Evolutionary conservation across 2,888 invertebrate species (phyloP).

Genomic region (Hofmannophila pseudospretella): DNA sequence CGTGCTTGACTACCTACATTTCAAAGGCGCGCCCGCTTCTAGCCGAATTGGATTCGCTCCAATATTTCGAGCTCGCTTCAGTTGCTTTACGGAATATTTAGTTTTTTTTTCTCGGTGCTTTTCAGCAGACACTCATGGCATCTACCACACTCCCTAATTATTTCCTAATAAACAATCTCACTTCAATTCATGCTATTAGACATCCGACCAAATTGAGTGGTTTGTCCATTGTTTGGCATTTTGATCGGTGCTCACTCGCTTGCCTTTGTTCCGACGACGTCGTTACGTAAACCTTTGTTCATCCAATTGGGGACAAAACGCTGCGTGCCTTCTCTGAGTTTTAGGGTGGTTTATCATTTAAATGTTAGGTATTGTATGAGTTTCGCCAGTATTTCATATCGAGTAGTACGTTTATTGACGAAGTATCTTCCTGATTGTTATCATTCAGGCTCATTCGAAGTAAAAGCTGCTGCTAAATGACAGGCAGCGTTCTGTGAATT

Average conservation of each 20-base stretch:
- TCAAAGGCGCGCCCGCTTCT: too few species aligned
- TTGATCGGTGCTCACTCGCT: slow-evolving; percentile 4
- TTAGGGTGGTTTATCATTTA: slow-evolving; percentile 15
- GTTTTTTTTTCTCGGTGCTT: too few species aligned
- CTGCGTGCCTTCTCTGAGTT: slow-evolving; percentile 14
- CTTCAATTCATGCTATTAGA: too few species aligned
- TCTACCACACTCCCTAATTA: too few species aligned
- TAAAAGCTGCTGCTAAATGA: background rate
- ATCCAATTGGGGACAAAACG: slow-evolving; percentile 14
- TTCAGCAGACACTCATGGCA: too few species aligned
- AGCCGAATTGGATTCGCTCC: too few species aligned
- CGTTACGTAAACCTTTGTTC: slow-evolving; percentile 19
- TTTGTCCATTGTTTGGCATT: slow-evolving; percentile 9
- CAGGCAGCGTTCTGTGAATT: too few species aligned
- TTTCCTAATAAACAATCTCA: too few species aligned
- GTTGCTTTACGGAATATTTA: too few species aligned
- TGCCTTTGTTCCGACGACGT: slow-evolving; percentile 13
- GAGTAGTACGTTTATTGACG: slow-evolving; percentile 2
- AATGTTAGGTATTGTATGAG: slow-evolving; percentile 11
- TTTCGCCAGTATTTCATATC: slow-evolving; percentile 7
- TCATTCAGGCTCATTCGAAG: background rate
- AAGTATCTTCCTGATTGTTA: background rate
- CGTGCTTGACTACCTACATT: too few species aligned
- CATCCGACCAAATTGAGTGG: background rate
- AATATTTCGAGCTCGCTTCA: too few species aligned